Evolutionary conservation across 2,797 vertebrate species (phyloP).

Genomic region (Peromyscus melanophrys): DNA sequence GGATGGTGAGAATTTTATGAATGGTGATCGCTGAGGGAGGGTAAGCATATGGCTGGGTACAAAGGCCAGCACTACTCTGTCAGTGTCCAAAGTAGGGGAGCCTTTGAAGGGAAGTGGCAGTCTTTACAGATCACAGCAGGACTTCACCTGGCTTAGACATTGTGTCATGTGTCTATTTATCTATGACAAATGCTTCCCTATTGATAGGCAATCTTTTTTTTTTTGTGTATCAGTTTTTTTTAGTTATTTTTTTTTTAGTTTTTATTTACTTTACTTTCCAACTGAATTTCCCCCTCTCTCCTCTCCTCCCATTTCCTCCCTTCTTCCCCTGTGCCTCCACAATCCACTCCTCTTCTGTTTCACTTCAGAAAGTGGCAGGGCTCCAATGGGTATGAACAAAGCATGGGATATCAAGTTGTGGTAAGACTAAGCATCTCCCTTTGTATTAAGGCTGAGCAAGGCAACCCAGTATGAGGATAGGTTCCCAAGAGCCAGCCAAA

Average conservation of each 20-base stretch:
- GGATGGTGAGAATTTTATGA: conserved; percentile 2
- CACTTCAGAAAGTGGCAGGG: neutral
- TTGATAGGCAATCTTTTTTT: neutral
- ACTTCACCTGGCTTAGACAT: neutral
- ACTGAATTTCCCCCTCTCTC: neutral
- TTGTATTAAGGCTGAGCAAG: neutral
- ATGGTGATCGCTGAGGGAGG: neutral
- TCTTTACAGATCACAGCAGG: neutral
- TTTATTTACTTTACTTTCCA: neutral
- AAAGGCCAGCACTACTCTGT: neutral
- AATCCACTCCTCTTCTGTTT: neutral
- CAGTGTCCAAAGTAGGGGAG: neutral
- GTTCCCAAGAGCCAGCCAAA: neutral
- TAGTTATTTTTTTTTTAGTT: neutral
- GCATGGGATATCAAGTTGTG: neutral
- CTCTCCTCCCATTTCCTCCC: neutral
- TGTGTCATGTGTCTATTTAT: neutral
- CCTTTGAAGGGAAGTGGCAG: neutral
- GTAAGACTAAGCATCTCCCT: neutral
- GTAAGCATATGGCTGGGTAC: neutral
- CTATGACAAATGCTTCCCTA: neutral
- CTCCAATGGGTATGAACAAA: neutral
- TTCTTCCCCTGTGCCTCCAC: too few relatives aligned
- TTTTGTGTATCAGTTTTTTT: neutral
- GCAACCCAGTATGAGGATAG: neutral